Evolutionary conservation across 1,140 invertebrate genomes (phyloP), one percentile per base, ranked within the genome.

Genomic region (Formica exsecta): DNA sequence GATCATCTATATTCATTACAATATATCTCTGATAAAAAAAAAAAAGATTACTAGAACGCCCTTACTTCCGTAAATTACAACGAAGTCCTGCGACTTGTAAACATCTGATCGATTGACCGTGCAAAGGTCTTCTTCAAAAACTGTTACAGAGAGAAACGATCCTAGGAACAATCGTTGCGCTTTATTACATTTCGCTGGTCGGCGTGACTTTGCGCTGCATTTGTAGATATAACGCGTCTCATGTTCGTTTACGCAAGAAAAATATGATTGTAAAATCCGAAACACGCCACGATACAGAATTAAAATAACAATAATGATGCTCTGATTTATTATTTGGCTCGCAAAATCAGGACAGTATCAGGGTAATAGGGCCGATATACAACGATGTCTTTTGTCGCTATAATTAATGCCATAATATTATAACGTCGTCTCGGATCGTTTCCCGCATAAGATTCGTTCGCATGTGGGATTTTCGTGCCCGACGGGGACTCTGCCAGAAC

Each of bases 321-420:
- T 83, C 79, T 73, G 68, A 83, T 74, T 83, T 83, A 83, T 83
- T 83, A 81, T 41, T 57, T 83, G 79, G n/a, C 68, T 83, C 38
- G 38, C 38, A 13, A 61, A 83, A 74, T 74, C 38, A 48, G 79
- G 68, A 48, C 68, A 83, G 54, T n/a, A 22, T 73, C 44, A 59
- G 11, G 66, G 36, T 71, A 80, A 70, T 48, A 71, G 65, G 19
- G 44, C 32, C 38, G 66, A 54, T 73, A 48, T 51, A 74, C 54
- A 83, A 74, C 38, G 65, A 44, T 61, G 68, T 74, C 68, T 83
- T 83, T 74, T 81, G 66, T 83, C 68, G 68, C 79, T 83, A 22
- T 73, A 57, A 83, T 83, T 74, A 83, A 83, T 83, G 29, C 38
- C 38, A 11, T 36, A 61, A 73, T 83, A 83, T 51, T 83, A 83